Conservation (phyloP, 2,113 vertebrate species). For the Mixornis gularis region DNA sequence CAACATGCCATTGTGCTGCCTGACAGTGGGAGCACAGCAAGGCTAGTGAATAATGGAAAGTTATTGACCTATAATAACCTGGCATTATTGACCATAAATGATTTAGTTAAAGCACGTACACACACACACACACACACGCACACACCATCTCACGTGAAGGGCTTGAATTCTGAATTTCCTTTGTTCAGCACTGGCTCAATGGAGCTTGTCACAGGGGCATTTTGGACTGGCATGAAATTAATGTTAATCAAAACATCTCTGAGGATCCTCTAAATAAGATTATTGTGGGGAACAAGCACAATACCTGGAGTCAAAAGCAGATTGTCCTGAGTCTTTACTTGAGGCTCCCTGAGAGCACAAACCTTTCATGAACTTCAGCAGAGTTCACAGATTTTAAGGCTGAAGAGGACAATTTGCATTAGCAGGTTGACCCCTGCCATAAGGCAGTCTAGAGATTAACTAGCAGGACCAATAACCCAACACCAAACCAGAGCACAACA, state of each 20-base stretch:
- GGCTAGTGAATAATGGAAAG: constrained; percentile 68
- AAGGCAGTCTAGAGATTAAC: neutral
- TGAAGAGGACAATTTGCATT: neutral
- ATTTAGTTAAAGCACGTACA: constrained; percentile 49
- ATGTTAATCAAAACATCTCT: neutral
- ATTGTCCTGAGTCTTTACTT: neutral
- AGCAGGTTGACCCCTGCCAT: neutral
- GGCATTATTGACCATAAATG: constrained; percentile 70
- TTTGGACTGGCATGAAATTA: neutral
- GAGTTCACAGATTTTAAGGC: neutral
- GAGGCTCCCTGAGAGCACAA: neutral
- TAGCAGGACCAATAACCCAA: neutral
- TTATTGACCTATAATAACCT: constrained; percentile 69
- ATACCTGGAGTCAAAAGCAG: neutral
- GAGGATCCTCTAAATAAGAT: neutral
- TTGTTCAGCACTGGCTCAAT: neutral
- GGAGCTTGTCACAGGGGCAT: neutral
- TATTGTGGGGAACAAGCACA: neutral
- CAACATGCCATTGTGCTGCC: constrained; percentile 19
- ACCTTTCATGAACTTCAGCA: neutral
- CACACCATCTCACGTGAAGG: constrained; percentile 20
- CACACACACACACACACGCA: neutral
- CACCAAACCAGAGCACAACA: neutral
- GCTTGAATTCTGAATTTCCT: constrained; percentile 25
- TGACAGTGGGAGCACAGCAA: constrained; percentile 52